Base-by-base conservation (phyloP, 2,888 invertebrate genomes). In the Dicyrtomina minuta region DNA sequence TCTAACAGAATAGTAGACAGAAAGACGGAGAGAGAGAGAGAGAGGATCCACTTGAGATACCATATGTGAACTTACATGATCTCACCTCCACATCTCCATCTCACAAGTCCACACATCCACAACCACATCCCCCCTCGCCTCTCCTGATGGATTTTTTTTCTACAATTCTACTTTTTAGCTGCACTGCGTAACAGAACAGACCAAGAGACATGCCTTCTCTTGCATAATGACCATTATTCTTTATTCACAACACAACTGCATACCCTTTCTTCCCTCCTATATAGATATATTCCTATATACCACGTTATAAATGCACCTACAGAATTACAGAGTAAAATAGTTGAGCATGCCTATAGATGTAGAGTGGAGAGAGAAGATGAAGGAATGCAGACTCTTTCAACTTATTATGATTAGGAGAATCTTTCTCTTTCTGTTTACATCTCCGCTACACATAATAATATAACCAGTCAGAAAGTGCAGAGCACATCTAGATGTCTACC, bases 11-110 rank as follows among this genome's bases (percentile, higher is more conserved):
- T 15, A 33, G 33, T 8, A 33, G 17, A 8, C 6, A 53, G n/a
- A 53, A 24, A 6, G 22, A 4, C 8, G 24, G 4, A 20, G 22
- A 53, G n/a, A 53, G 53, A 20, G 20, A 53, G 24, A 56, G 22
- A 20, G 24, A 56, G 27, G 2, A 20, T 56, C 56, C 26, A 26
- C 26, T 24, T 26, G 15, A 56, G 26, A 12, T 24, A 27, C 27
- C 56, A 56, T 56, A 24, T 24, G 10, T 56, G 56, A 56, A 26
- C 27, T 26, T 27, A n/a, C 20, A 56, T 27, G 27, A 56, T 56
- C 27, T 56, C 26, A 27, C 26, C 27, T 24, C n/a, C n/a, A n/a
- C n/a, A n/a, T n/a, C n/a, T n/a, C n/a, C n/a, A 27, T 56, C 27
- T 24, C n/a, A 22, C 26, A n/a, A 27, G 10, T 22, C 8, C 2